These are phyloP conservation scores for Tribolium freemani DNA, from an alignment of 2,888 invertebrate genomes.

Conservation along the genomic window DNA sequence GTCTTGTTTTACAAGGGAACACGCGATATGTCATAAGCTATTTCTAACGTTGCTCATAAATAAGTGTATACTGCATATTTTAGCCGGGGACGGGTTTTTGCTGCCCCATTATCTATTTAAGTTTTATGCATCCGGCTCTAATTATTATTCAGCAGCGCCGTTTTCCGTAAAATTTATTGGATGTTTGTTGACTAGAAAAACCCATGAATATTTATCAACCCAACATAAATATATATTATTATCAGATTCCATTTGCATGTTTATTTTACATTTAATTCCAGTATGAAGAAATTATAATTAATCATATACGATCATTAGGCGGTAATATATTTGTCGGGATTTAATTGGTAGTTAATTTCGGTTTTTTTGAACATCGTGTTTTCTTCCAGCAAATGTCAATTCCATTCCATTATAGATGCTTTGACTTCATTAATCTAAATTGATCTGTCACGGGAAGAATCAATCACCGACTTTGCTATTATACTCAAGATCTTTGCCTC, in stretches of 20 bases:
- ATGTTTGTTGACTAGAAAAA: conserved; percentile 64
- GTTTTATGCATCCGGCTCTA: conserved; percentile 51
- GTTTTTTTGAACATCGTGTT: not conserved
- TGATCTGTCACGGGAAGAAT: not conserved
- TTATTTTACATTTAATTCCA: conserved; percentile 37
- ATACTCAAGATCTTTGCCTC: not conserved
- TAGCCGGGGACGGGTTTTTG: conserved; percentile 39
- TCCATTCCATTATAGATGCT: not conserved
- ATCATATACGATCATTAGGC: conserved; percentile 27
- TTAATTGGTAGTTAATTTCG: conserved; percentile 27
- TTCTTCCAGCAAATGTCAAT: conserved; percentile 2
- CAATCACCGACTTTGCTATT: not conserved
- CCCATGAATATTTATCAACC: conserved; percentile 40
- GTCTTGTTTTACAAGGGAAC: conserved; percentile 27
- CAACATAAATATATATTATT: conserved; percentile 37
- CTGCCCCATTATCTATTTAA: conserved; percentile 49
- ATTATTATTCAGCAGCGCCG: conserved; percentile 52
- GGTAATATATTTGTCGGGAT: conserved; percentile 14
- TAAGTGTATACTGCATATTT: conserved; percentile 36
- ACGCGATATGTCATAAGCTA: conserved; percentile 43
- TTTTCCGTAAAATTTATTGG: conserved; percentile 51
- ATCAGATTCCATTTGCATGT: conserved; percentile 42
- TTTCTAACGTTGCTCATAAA: conserved; percentile 39
- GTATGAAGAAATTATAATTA: conserved; percentile 39
- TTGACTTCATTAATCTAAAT: conserved; percentile 4